Percentiles rank a stretch among this genome's conserved stretches.
These are phyloP conservation scores for Phymanthus crucifer DNA, from an alignment of 92 coral and sea anemone genomes.

Conservation along the genomic window DNA sequence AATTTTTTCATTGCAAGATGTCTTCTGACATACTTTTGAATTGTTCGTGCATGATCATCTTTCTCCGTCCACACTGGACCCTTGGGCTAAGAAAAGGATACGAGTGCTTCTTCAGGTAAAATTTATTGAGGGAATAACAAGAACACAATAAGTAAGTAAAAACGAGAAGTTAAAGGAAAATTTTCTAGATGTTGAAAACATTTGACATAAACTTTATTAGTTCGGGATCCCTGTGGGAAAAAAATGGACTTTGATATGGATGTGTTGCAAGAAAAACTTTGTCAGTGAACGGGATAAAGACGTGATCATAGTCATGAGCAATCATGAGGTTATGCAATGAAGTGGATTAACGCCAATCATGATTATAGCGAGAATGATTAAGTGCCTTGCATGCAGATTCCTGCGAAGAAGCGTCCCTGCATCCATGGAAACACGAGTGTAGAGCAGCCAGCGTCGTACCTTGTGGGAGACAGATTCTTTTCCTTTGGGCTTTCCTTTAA, in stretches of 20 bases:
- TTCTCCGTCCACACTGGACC: slow-evolving; percentile 70
- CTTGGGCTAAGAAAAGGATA: slow-evolving; percentile 34
- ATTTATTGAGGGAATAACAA: too few species aligned
- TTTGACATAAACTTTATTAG: background rate
- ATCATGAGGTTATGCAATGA: background rate
- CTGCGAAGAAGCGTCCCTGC: slow-evolving; percentile 9
- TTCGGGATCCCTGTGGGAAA: background rate
- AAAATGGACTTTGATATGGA: background rate
- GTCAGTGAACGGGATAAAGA: background rate
- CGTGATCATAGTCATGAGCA: background rate
- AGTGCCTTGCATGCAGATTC: background rate
- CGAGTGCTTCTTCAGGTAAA: background rate
- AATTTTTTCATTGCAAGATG: slow-evolving; percentile 77
- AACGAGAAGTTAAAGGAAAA: too few species aligned
- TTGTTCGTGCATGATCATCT: slow-evolving; percentile 77
- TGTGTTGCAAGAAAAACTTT: too few species aligned
- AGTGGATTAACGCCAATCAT: background rate
- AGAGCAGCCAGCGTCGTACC: slow-evolving; percentile 18
- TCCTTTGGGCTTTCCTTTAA: slow-evolving; percentile 58
- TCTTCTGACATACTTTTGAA: slow-evolving; percentile 82
- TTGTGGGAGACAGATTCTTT: slow-evolving; percentile 40
- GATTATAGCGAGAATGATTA: background rate
- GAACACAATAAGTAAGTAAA: too few species aligned
- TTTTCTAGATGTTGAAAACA: too few species aligned
- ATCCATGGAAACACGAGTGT: slow-evolving; percentile 40